Evolutionary conservation across 2,888 invertebrate genomes (phyloP).

Genomic region (Polydrusus pterygomalis): DNA sequence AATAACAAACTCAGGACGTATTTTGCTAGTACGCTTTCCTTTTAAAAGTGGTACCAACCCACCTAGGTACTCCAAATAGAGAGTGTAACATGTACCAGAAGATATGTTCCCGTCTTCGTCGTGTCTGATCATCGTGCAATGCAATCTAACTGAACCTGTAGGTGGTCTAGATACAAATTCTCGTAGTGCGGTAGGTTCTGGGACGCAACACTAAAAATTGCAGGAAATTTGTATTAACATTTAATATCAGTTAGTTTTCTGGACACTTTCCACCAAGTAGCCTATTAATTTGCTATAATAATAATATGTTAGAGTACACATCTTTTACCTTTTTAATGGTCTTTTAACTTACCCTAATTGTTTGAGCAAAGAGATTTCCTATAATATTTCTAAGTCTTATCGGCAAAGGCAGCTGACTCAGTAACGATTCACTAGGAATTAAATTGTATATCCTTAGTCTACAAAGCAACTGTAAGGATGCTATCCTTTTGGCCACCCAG

Average conservation of each 20-base stretch:
- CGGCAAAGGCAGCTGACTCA: conserved; percentile 90
- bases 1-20: conserved; percentile 98
- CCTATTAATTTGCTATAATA: too few species aligned
- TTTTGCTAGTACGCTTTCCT: conserved; percentile 96
- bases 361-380: conserved; percentile 92
- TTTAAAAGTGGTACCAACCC: conserved; percentile 96
- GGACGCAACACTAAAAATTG: conserved; percentile 90
- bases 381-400: conserved; percentile 89
- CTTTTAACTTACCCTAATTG: conserved; percentile 84
- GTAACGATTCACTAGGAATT: conserved; percentile 82
- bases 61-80: conserved; percentile 96
- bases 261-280: too few species aligned
- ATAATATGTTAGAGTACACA: too few species aligned
- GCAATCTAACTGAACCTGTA: conserved; percentile 87
- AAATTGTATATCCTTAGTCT: conserved; percentile 87
- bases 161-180: conserved; percentile 96
- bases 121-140: conserved; percentile 98
- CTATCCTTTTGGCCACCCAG: conserved; percentile 92
- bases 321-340: too few species aligned
- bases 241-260: too few species aligned
- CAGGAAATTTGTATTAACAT: too few species aligned
- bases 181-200: conserved; percentile 89
- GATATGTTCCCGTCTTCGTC: conserved; percentile 85
- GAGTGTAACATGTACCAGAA: conserved; percentile 86
- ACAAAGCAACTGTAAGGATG: conserved; percentile 92